Percentiles rank a stretch among this genome's conserved stretches.
phyloP scores from a whole-genome alignment of 2,888 invertebrate genomes.

The Melinopterus prodromus region DNA sequence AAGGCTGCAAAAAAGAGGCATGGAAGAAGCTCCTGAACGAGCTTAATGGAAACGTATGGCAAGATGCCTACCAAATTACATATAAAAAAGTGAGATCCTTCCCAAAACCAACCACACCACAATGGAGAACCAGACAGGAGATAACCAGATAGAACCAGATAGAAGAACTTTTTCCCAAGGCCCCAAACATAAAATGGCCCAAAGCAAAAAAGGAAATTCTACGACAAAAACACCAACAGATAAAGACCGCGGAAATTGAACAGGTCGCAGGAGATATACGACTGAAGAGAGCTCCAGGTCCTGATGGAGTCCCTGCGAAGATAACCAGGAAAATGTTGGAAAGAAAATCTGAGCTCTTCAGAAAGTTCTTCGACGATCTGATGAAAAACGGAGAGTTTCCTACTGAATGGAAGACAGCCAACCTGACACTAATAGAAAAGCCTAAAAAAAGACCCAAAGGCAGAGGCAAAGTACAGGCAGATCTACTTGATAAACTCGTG shows the following conservation, averaged over 20 bases:
- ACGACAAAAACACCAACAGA: no score
- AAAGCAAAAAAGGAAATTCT: no score
- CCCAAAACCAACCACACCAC: not conserved
- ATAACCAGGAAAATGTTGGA: not conserved
- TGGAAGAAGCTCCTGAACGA: not conserved
- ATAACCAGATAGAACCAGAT: no score
- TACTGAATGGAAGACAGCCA: slow-evolving; percentile 16
- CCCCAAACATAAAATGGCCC: no score
- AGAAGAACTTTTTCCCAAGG: no score
- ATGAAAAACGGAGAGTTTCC: not conserved
- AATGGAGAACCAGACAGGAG: no score
- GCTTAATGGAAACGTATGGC: not conserved
- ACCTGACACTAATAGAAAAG: slow-evolving; percentile 17
- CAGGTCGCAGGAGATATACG: no score
- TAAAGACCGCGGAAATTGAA: no score
- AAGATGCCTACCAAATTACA: not conserved
- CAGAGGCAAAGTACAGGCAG: no score
- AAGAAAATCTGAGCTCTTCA: not conserved
- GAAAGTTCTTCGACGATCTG: not conserved
- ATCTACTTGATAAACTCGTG: no score
- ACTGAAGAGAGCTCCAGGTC: slow-evolving; percentile 9
- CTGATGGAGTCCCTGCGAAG: not conserved
- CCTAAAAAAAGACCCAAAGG: slow-evolving; percentile 14
- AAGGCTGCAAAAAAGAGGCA: slow-evolving; percentile 9
- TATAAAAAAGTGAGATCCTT: not conserved